Conservation (phyloP, 2,888 invertebrate genomes). For the Graphium colonna region DNA sequence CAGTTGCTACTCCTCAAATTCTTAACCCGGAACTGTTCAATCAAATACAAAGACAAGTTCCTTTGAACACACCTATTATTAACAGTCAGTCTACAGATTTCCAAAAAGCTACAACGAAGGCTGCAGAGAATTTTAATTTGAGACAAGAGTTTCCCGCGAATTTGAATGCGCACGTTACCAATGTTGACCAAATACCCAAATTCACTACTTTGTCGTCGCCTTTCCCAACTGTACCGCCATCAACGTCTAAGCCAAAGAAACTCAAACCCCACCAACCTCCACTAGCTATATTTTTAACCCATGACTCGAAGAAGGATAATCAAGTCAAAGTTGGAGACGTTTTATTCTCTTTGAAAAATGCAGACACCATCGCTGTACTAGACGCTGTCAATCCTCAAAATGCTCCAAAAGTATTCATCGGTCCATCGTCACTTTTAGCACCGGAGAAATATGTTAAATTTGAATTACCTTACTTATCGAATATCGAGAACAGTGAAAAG, state of each 20-base stretch:
- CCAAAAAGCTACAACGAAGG: constrained; percentile 45
- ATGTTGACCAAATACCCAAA: constrained; percentile 56
- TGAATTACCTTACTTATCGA: constrained; percentile 90
- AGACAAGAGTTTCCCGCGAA: constrained; percentile 53
- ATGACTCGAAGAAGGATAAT: constrained; percentile 62
- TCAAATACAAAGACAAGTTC: constrained; percentile 46
- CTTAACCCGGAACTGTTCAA: constrained; percentile 55
- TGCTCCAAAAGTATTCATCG: constrained; percentile 89
- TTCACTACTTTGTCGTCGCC: constrained; percentile 60
- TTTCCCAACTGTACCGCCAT: constrained; percentile 59
- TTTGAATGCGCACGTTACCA: constrained; percentile 50
- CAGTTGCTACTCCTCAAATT: constrained; percentile 45
- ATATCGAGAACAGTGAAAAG: constrained; percentile 84
- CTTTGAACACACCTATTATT: constrained; percentile 26
- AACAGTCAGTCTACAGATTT: constrained; percentile 44
- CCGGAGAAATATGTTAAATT: constrained; percentile 88
- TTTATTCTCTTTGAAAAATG: constrained; percentile 83
- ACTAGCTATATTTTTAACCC: constrained; percentile 88
- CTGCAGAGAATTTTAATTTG: constrained; percentile 44
- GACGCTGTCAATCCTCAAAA: constrained; percentile 84
- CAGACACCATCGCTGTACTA: constrained; percentile 87
- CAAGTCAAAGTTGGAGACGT: constrained; percentile 85
- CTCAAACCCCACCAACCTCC: constrained; percentile 91
- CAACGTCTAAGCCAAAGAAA: constrained; percentile 69
- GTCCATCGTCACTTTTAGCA: constrained; percentile 86